Base-by-base conservation (phyloP, 2,888 invertebrate species). In the Iphiclides podalirius region DNA sequence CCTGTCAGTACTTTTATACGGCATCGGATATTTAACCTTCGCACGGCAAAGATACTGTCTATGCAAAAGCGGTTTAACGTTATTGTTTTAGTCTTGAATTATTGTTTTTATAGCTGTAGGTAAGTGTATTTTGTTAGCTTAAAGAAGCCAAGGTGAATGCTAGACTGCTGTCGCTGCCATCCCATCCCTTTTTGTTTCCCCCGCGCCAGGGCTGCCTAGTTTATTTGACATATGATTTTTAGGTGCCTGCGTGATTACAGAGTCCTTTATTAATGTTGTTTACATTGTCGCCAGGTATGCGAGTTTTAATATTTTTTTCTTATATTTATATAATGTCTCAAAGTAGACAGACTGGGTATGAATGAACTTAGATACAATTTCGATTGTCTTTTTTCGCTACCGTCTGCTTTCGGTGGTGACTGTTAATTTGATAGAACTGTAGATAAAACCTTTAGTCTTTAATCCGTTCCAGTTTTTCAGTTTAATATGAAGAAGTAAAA, bases 251-350 rank as follows among this genome's bases (percentile, higher is more conserved):
- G 85, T 75, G 84, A 76, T 76, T 75, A 70, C 77, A 79, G 73
- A 81, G 79, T 81, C 86, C 83, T 86, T 86, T 83, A 64, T 87
- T 83, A 86, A 81, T 86, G 87, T 88, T 88, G 88, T 88, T 88
- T 88, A 88, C 88, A 88, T 88, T 87, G 88, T 88, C 88, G 88
- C 88, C 88, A 88, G 88, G 88, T 88, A 88, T 86, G 87, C 84
- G 74, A 83, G 81, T 79, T 80, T 74, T 70, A 55, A 75, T 83
- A 75, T 82, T 82, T 64, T 70, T 78, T 76, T 73, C 20, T 6
- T 58, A 59, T 76, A 66, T 74, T 57, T 66, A 71, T 70, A 64
- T 59, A 57, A 60, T 4, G 7, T 43, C 60, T 53, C 57, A 64
- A 52, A 56, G 52, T 62, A 63, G 44, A 44, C 39, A 39, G 34